Evolutionary conservation across 2,888 invertebrate species (phyloP), one percentile per base, ranked within the genome.

Genomic region (Coecobrya sp.): DNA sequence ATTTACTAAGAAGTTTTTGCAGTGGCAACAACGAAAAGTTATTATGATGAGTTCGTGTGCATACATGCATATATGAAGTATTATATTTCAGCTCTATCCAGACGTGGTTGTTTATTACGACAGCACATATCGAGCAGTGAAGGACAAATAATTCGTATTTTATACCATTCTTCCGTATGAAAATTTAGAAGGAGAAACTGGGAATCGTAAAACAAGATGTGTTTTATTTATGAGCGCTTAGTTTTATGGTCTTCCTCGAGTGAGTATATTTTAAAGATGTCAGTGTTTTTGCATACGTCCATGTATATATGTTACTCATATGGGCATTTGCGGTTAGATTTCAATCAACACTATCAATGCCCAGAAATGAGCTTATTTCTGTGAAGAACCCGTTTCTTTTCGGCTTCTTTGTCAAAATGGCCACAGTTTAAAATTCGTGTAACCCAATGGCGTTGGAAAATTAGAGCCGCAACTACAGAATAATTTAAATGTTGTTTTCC

Each of bases 151-250:
- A 49, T 76, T 11, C 52, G 45, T 42, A 25, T 25, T 76, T 76
- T 52, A 76, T 76, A 27, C 52, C 13, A 25, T 76, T 76, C 49
- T 82, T 59, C 8, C 25, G 8, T 59, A 36, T 19, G 30, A 82
- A 82, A 49, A 36, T 55, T 59, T 45, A 19, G 84, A 65, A 45
- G 70, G 62, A 45, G 79, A 36, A 25, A 76, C 22, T n/a, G 49
- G 65, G 76, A 62, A 30, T 73, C 86, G 42, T 86, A 86, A 86
- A 76, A 86, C 30, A 55, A 68, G 87, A 89, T 49, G 87, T 89
- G 81, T 89, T 81, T 89, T 89, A 89, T 89, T 89, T 89, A 89
- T 89, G 88, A 81, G 27, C 30, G 27, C 73, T 86, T 86, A 25
- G 55, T 49, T 52, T 73, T 86, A 86, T 62, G 55, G 42, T 27